These are phyloP conservation scores for Acanthosepion lycidas DNA, from an alignment of 2,888 invertebrate genomes.

Conservation along the genomic window DNA sequence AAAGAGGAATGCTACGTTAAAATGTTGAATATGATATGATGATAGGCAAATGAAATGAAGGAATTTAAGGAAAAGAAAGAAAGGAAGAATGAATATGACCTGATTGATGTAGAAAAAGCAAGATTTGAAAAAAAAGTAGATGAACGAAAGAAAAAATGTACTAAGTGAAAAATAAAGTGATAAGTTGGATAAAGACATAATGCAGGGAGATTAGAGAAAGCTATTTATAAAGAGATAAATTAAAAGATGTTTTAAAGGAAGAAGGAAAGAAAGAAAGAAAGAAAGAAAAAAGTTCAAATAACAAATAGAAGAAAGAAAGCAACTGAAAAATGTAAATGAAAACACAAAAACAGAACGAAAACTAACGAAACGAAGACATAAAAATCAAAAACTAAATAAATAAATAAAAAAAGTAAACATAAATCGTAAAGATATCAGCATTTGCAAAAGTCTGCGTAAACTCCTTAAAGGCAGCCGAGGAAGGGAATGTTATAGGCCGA, in stretches of 20 bases:
- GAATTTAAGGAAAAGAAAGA: not conserved
- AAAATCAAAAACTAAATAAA: not conserved
- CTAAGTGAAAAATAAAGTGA: not conserved
- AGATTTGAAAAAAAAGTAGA: not conserved
- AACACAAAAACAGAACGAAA: not conserved
- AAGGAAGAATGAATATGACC: not conserved
- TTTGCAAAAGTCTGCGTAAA: not conserved
- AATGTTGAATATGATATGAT: too few relatives aligned
- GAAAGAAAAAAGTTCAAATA: not conserved
- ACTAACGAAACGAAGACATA: not conserved
- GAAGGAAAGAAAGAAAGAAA: not conserved
- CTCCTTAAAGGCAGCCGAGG: not conserved
- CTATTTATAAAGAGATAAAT: too few relatives aligned
- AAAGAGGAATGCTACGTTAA: not conserved
- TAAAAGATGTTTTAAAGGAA: too few relatives aligned
- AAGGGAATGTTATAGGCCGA: not conserved
- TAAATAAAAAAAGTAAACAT: not conserved
- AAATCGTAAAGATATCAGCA: not conserved
- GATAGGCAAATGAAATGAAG: not conserved
- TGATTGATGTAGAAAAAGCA: not conserved
- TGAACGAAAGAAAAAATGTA: not conserved
- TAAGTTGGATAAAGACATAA: not conserved
- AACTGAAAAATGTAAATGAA: not conserved
- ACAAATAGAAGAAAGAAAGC: not conserved
- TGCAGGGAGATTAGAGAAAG: too few relatives aligned